These are phyloP conservation scores for Phenganax stokvisi DNA, from an alignment of 92 coral and sea anemone genomes.

Conservation along the genomic window DNA sequence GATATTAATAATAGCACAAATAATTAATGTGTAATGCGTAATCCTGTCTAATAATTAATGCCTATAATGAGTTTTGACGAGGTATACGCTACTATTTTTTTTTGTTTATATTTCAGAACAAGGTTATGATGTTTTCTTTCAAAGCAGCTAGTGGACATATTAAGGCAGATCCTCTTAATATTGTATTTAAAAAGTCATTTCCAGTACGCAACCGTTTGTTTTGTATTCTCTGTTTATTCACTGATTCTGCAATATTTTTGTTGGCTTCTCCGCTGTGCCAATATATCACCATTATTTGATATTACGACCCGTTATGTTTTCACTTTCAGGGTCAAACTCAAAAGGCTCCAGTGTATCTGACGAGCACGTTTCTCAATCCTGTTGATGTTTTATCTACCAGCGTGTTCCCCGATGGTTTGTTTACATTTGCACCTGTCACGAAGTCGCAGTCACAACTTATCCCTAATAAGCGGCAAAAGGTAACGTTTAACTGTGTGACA, in stretches of 20 bases:
- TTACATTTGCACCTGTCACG: constrained; percentile 56
- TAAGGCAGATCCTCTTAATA: constrained; percentile 55
- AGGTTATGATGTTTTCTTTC: constrained; percentile 64
- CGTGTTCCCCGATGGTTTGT: constrained; percentile 62
- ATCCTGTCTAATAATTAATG: neutral
- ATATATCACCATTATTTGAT: no score
- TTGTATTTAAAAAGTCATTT: constrained; percentile 73
- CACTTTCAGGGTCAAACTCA: constrained; percentile 70
- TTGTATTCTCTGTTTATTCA: neutral
- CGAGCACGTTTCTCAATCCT: constrained; percentile 79
- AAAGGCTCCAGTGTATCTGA: constrained; percentile 51
- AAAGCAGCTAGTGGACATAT: constrained; percentile 91
- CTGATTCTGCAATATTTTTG: neutral
- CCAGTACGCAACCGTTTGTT: constrained; percentile 58
- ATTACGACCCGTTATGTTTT: neutral
- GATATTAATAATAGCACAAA: neutral
- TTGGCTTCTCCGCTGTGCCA: no score
- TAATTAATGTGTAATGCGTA: neutral
- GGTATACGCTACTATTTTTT: neutral
- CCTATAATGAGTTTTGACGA: neutral
- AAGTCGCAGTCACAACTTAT: constrained; percentile 50
- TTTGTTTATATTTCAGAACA: constrained; percentile 50
- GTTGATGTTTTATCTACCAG: constrained; percentile 61
- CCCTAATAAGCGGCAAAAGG: constrained; percentile 56
- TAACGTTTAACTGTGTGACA: neutral